phyloP scores from a whole-genome alignment of 2,888 invertebrate species.

The Patella ulyssiponensis region DNA sequence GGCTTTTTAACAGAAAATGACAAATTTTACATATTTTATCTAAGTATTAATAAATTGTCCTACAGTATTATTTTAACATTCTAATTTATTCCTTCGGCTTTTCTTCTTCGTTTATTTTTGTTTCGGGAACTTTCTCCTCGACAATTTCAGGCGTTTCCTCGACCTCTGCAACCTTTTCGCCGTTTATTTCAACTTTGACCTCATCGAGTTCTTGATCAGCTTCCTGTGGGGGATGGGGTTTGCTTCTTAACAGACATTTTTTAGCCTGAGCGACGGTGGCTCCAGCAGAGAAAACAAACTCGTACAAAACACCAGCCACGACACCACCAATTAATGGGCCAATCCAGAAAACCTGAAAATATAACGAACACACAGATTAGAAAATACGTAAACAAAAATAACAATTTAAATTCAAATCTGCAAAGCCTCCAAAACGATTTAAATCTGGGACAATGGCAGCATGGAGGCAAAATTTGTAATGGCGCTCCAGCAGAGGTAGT shows the following conservation, averaged over 20 bases:
- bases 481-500: too few relatives aligned
- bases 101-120: constrained; percentile 37
- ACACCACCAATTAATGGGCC: constrained; percentile 55
- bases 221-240: constrained; percentile 39
- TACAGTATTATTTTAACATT: not conserved
- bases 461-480: too few relatives aligned
- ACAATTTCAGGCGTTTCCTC: constrained; percentile 29
- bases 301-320: constrained; percentile 54
- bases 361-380: too few relatives aligned
- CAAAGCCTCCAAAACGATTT: too few relatives aligned
- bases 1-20: too few relatives aligned
- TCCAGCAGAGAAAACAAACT: constrained; percentile 56
- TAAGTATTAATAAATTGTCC: not conserved
- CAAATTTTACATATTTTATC: constrained; percentile 2
- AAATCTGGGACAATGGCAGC: too few relatives aligned
- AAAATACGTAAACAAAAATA: too few relatives aligned
- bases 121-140: constrained; percentile 43
- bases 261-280: constrained; percentile 49
- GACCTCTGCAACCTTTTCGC: constrained; percentile 42
- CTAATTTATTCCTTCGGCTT: constrained; percentile 38
- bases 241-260: constrained; percentile 50
- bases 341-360: constrained; percentile 58
- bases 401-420: too few relatives aligned
- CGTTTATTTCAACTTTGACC: constrained; percentile 44
- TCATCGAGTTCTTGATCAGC: constrained; percentile 31